Evolutionary conservation across 2,888 invertebrate genomes (phyloP), one percentile per base, ranked within the genome.

Genomic region (Criorhina ranunculi): DNA sequence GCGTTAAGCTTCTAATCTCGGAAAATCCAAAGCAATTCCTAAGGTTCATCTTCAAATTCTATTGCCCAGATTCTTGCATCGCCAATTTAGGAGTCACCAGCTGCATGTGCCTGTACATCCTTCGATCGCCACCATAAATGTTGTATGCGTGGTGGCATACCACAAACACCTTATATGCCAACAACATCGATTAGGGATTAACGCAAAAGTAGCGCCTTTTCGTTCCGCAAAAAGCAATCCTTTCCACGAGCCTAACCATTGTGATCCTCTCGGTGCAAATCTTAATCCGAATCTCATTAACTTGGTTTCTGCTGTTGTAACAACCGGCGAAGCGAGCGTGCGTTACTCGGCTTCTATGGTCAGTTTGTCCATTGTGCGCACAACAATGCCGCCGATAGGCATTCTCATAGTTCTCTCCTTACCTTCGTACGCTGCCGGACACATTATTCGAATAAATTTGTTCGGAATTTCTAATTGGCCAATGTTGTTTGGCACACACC

Each of bases 381-480:
- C 51, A 37, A 79, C 62, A 69, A 31, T 73, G 42, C 67, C 73
- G 78, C 78, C 72, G 60, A 64, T 66, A 72, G 77, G 35, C 51
- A 57, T 79, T 37, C 42, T 35, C 12, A 40, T 29, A 17, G 78
- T 19, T 29, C 31, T 60, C 46, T 53, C 46, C 15, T 29, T 37
- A 51, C 59, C 24, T 51, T 40, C 7, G n/a, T 17, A 46, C 11
- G 19, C 8, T 9, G 37, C 44, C 11, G 62, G 60, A 15, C 17
- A 59, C 64, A 64, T 55, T 73, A 66, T 73, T 59, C 49, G 51
- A 80, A 76, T 76, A 85, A 85, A 85, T 85, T 85, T 85, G 85
- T 80, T 80, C 76, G 85, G 85, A 80, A 85, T 85, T 85, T 80
- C 75, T 85, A 85, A 85, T 85, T 85, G 80, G 85, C 75, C 80